A percentile compares a stretch with the other conserved stretches of the same genome.
phyloP scores from a whole-genome alignment of 2,888 invertebrate genomes.

The Tipula confusa region DNA sequence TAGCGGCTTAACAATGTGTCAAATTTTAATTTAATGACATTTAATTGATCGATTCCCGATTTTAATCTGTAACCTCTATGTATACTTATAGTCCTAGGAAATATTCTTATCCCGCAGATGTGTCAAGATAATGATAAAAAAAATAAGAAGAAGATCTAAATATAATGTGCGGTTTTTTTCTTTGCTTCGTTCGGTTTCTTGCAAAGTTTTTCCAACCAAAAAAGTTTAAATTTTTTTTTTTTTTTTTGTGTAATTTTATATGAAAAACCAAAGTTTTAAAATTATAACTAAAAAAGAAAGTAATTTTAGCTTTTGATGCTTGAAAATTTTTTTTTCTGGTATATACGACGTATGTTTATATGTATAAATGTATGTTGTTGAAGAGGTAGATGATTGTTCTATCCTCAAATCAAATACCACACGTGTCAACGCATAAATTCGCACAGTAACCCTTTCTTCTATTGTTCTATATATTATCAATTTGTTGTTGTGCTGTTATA shows the following conservation, averaged over 20 bases:
- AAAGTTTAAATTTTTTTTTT: background rate
- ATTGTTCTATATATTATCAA: conserved; percentile 25
- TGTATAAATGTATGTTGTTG: background rate
- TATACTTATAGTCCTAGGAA: no score
- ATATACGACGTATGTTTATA: background rate
- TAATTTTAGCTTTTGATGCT: background rate
- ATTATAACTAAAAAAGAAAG: conserved; percentile 6
- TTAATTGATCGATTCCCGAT: background rate
- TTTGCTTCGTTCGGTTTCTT: background rate
- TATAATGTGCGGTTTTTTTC: conserved; percentile 20
- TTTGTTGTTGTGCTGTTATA: conserved; percentile 15
- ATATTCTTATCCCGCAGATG: background rate
- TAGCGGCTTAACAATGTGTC: background rate
- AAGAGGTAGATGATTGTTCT: background rate
- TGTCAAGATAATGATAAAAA: background rate
- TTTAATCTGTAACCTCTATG: background rate
- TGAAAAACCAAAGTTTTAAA: background rate
- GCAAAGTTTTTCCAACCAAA: background rate
- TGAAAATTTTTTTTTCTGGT: background rate
- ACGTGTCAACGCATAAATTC: conserved; percentile 6
- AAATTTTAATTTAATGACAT: background rate
- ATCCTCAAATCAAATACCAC: background rate
- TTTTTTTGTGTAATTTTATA: no score
- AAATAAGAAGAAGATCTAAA: background rate
- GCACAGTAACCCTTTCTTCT: conserved; percentile 13